A percentile compares a stretch with the other conserved stretches of the same genome.
Conservation (phyloP, 2,797 vertebrate genomes). For the Erethizon dorsatum region DNA sequence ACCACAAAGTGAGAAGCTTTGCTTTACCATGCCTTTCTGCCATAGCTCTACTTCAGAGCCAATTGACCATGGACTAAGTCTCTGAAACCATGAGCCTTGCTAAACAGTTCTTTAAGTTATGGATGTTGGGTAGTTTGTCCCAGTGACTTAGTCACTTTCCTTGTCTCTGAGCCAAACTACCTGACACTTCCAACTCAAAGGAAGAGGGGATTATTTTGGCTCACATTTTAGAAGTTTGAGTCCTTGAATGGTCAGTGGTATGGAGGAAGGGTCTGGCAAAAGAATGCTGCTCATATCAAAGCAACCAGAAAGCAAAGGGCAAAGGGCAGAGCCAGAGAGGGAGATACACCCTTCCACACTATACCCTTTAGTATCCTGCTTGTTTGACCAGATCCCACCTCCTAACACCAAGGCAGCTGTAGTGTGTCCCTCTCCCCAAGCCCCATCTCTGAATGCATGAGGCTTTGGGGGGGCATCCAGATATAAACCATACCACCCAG, state of each 20-base stretch:
- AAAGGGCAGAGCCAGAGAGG: background rate
- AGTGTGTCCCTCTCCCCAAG: background rate
- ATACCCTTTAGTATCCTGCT: background rate
- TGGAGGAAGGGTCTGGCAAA: background rate
- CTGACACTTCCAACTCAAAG: background rate
- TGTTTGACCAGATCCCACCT: background rate
- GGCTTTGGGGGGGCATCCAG: background rate
- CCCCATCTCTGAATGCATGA: background rate
- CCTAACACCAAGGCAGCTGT: background rate
- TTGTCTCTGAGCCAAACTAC: background rate
- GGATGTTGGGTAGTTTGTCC: background rate
- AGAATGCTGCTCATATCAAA: background rate
- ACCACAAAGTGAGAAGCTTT: background rate
- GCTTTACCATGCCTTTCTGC: background rate
- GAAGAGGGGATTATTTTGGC: background rate
- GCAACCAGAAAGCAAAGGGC: background rate
- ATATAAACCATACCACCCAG: background rate
- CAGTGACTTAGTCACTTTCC: background rate
- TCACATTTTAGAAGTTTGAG: background rate
- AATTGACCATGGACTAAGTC: background rate
- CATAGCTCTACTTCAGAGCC: background rate
- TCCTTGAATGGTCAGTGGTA: background rate
- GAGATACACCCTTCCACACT: background rate
- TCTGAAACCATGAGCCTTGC: background rate
- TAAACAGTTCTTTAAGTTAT: background rate